phyloP scores from a whole-genome alignment of 2,797 vertebrate species.

The Hyperoplus lanceolatus region DNA sequence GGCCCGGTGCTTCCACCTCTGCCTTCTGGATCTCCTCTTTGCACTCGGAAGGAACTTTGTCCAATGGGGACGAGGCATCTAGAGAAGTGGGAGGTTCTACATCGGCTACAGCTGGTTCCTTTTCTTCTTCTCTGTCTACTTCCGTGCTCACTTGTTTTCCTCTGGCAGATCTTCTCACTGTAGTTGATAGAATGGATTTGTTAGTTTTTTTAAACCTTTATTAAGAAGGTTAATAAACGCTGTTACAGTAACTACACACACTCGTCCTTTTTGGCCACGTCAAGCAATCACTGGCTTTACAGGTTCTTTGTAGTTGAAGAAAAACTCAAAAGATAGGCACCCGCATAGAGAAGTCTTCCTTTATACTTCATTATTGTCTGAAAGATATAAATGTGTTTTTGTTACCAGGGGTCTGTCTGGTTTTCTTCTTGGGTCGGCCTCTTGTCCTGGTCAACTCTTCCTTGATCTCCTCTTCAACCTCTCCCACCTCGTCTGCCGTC shows the following conservation, averaged over 20 bases:
- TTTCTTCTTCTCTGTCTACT: conserved; percentile 4
- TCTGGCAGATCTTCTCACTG: conserved; percentile 68
- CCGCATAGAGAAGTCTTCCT: no score
- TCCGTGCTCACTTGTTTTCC: conserved; percentile 6
- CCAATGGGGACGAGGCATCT: neutral
- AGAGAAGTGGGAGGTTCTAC: neutral
- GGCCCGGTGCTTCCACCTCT: conserved; percentile 6
- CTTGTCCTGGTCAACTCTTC: conserved; percentile 25
- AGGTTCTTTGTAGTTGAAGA: no score
- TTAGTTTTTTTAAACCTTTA: neutral
- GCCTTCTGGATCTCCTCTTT: conserved; percentile 15
- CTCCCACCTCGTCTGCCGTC: conserved; percentile 90
- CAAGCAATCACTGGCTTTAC: no score
- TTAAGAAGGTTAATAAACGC: no score
- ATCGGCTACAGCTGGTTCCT: neutral
- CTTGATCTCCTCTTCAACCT: conserved; percentile 82
- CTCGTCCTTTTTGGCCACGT: no score
- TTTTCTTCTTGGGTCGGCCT: conserved; percentile 62
- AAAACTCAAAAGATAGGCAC: no score
- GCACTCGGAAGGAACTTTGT: neutral
- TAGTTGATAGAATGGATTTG: neutral
- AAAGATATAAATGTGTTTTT: neutral
- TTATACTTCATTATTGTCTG: neutral
- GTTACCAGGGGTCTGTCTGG: conserved; percentile 64
- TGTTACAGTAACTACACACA: no score